These are phyloP conservation scores for Pseudochaenichthys georgianus DNA, from an alignment of 2,797 vertebrate genomes.

Conservation along the genomic window DNA sequence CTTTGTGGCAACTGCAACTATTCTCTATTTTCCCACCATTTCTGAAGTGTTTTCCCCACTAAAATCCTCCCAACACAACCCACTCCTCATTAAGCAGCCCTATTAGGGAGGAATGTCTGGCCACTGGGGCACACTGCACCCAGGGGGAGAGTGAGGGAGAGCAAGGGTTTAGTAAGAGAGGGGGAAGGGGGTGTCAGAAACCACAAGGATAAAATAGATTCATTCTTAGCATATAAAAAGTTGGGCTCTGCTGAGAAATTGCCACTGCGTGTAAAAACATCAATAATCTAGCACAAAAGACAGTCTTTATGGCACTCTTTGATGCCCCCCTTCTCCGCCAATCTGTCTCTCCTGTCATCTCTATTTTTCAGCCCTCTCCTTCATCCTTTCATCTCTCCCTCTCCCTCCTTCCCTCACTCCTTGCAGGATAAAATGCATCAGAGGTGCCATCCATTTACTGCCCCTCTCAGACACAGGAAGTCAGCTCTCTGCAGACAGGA, in stretches of 20 bases:
- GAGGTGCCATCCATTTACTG: slow-evolving; percentile 84
- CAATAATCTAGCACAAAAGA: slow-evolving; percentile 83
- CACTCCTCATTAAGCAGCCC: slow-evolving; percentile 85
- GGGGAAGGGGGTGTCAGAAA: slow-evolving; percentile 61
- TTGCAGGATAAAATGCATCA: slow-evolving; percentile 73
- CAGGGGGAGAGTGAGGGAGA: slow-evolving; percentile 31
- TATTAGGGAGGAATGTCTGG: slow-evolving; percentile 87
- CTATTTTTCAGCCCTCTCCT: slow-evolving; percentile 79
- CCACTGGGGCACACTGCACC: slow-evolving; percentile 81
- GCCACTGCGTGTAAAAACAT: slow-evolving; percentile 82
- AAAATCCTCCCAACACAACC: slow-evolving; percentile 82
- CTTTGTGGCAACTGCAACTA: slow-evolving; percentile 70
- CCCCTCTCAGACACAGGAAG: slow-evolving; percentile 84
- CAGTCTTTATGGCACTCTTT: slow-evolving; percentile 80
- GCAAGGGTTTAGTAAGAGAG: slow-evolving; percentile 45
- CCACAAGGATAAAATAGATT: slow-evolving; percentile 83
- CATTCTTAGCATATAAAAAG: slow-evolving; percentile 82
- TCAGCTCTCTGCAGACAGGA: slow-evolving; percentile 83
- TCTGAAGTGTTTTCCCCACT: slow-evolving; percentile 80
- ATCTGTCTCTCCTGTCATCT: slow-evolving; percentile 82
- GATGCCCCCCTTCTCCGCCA: slow-evolving; percentile 77
- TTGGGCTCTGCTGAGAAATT: slow-evolving; percentile 79
- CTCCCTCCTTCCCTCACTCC: slow-evolving; percentile 62
- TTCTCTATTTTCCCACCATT: slow-evolving; percentile 81
- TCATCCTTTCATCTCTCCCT: slow-evolving; percentile 76